Evolutionary conservation across 2,797 vertebrate species (phyloP).

Genomic region (Australoheros facetus): DNA sequence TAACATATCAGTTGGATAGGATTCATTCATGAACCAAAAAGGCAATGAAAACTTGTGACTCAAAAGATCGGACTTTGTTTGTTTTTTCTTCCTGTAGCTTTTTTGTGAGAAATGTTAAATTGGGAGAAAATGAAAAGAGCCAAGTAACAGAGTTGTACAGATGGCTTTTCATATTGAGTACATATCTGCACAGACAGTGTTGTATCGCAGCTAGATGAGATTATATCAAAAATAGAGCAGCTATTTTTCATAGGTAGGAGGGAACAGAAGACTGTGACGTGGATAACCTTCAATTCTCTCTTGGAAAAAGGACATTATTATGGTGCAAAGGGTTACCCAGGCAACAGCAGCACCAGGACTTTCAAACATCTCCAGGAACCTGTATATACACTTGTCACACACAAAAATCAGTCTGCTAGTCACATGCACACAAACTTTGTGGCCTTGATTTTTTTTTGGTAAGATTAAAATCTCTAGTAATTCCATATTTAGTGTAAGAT

Average conservation of each 20-base stretch:
- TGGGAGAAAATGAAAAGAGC: background rate
- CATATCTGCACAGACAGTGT: background rate
- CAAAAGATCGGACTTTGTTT: background rate
- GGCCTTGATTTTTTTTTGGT: slow-evolving; percentile 1
- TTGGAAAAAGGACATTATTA: slow-evolving; percentile 54
- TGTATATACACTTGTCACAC: background rate
- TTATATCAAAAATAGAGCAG: slow-evolving; percentile 2
- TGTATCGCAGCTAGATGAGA: slow-evolving; percentile 4
- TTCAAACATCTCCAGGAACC: slow-evolving; percentile 36
- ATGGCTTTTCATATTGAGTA: background rate
- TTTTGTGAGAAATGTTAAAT: slow-evolving; percentile 7
- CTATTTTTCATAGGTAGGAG: slow-evolving; percentile 19
- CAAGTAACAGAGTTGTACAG: slow-evolving; percentile 4
- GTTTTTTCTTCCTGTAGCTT: background rate
- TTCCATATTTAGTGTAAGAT: slow-evolving; percentile 10
- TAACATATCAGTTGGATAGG: slow-evolving; percentile 8
- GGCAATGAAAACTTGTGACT: background rate
- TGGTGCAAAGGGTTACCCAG: slow-evolving; percentile 74
- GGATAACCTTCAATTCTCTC: slow-evolving; percentile 62
- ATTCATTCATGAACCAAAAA: background rate
- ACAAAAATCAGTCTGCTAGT: slow-evolving; percentile 15
- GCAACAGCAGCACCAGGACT: slow-evolving; percentile 72
- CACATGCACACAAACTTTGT: slow-evolving; percentile 15
- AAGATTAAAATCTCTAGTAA: background rate
- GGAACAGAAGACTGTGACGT: slow-evolving; percentile 39